These are phyloP conservation scores for Anguilla anguilla DNA, from an alignment of 2,797 vertebrate genomes.

Conservation along the genomic window DNA sequence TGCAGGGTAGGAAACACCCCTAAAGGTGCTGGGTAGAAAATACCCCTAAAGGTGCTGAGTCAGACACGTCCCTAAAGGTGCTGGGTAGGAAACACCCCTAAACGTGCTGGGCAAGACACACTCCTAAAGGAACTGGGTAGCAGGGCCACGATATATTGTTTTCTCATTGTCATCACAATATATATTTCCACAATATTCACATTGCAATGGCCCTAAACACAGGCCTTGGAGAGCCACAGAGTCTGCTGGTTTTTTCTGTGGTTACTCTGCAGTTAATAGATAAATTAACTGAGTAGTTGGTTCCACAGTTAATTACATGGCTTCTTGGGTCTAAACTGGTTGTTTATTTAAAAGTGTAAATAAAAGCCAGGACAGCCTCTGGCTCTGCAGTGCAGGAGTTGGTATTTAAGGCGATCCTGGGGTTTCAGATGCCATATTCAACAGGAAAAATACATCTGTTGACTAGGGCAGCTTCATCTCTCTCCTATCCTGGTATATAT, in stretches of 20 bases:
- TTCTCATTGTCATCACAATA: too few species aligned
- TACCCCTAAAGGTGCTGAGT: too few species aligned
- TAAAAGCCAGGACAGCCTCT: not conserved
- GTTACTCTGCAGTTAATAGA: not conserved
- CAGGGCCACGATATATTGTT: too few species aligned
- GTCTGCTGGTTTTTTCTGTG: not conserved
- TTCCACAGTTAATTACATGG: not conserved
- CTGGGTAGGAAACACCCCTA: too few species aligned
- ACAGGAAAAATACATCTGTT: not conserved
- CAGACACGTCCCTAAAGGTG: too few species aligned
- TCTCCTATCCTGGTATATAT: not conserved
- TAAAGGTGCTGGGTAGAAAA: too few species aligned
- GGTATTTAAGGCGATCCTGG: not conserved
- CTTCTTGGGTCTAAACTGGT: not conserved
- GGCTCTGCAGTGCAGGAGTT: not conserved
- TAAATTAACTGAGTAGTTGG: not conserved
- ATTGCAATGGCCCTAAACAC: too few species aligned
- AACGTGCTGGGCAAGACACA: too few species aligned
- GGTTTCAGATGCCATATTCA: not conserved
- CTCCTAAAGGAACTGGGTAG: too few species aligned
- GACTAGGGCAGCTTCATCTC: not conserved
- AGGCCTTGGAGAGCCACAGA: not conserved
- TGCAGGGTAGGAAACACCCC: too few species aligned
- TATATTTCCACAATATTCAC: not conserved
- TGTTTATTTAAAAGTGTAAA: not conserved